Evolutionary conservation across 2,113 vertebrate species (phyloP).

Genomic region (Thamnophis sirtalis): DNA sequence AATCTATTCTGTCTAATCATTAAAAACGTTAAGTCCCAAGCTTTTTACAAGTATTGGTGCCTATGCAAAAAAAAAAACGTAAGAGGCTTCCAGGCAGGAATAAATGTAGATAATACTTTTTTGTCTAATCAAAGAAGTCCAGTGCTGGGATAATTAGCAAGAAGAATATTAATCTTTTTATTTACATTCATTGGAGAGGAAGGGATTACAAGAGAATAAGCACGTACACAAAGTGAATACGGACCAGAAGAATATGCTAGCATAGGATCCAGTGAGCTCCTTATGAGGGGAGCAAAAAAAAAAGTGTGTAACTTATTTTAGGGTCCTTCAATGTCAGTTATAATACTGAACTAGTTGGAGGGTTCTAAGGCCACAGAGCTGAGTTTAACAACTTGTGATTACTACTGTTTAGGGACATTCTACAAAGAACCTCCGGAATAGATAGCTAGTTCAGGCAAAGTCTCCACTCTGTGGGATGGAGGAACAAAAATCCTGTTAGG

Average conservation of each 20-base stretch:
- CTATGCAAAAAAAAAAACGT: neutral
- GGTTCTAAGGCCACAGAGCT: neutral
- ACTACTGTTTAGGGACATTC: neutral
- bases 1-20: neutral
- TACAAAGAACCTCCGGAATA: neutral
- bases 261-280: neutral
- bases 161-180: neutral
- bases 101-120: neutral
- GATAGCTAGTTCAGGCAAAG: neutral
- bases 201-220: neutral
- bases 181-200: neutral
- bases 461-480: neutral
- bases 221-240: neutral
- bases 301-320: neutral
- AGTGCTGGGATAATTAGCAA: neutral
- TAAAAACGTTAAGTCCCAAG: neutral
- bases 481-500: neutral
- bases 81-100: neutral
- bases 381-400: neutral
- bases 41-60: too few species aligned
- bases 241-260: neutral
- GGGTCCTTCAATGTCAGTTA: neutral
- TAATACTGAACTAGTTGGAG: neutral
- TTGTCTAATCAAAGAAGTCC: neutral
- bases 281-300: neutral